phyloP scores from a whole-genome alignment of 2,113 vertebrate genomes.

The Tachycineta bicolor region DNA sequence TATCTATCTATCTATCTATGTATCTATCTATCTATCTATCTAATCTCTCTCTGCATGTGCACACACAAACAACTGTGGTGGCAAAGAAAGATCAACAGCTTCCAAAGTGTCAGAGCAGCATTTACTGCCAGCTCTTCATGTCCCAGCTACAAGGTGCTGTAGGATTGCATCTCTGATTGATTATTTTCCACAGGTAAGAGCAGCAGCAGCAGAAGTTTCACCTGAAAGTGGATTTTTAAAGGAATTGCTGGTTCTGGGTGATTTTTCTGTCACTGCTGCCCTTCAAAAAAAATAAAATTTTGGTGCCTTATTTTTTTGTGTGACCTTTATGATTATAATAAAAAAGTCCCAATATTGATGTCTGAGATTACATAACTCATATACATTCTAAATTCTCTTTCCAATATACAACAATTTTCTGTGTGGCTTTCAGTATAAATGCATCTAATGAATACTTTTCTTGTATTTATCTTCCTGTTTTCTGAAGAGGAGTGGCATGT shows the following conservation, averaged over 20 bases:
- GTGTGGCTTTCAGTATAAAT: background rate
- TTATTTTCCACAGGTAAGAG: background rate
- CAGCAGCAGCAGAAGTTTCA: background rate
- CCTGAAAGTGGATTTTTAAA: background rate
- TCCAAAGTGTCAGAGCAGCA: background rate
- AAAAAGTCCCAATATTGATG: background rate
- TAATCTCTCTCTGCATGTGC: background rate
- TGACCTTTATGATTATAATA: background rate
- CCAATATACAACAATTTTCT: background rate
- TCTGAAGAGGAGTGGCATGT: background rate
- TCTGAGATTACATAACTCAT: background rate
- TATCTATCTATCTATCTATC: background rate
- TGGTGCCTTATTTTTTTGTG: background rate
- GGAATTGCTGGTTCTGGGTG: background rate
- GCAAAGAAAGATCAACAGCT: background rate
- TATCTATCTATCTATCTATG: too few species aligned
- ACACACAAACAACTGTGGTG: background rate
- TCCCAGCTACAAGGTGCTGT: background rate
- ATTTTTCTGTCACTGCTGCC: background rate
- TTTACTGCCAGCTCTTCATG: background rate
- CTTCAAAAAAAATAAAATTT: background rate
- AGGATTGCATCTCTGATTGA: background rate
- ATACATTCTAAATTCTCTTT: background rate
- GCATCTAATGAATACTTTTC: background rate
- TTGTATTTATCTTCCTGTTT: background rate